phyloP scores from a whole-genome alignment of 2,113 vertebrate species.

The Cromileptes altivelis region DNA sequence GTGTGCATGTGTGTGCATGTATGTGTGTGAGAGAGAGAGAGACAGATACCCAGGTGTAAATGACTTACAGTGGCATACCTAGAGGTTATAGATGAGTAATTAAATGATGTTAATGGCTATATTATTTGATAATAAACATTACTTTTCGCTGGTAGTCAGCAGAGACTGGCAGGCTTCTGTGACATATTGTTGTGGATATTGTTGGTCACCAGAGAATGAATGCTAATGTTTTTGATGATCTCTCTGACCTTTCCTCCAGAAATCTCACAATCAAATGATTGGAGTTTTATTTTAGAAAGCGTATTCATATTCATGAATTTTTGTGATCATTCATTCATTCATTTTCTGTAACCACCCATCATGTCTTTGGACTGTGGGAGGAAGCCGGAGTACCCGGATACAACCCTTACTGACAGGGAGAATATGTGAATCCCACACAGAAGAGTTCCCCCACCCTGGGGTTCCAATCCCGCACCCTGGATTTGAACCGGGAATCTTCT shows the following conservation, averaged over 20 bases:
- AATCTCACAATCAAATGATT: background rate
- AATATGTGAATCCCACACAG: no score
- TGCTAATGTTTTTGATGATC: background rate
- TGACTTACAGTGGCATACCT: slow-evolving; percentile 2
- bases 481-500: no score
- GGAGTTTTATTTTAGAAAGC: background rate
- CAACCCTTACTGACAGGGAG: no score
- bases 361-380: no score
- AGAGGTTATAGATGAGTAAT: slow-evolving; percentile 25
- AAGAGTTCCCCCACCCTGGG: no score
- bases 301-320: no score
- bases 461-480: no score
- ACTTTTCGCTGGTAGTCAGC: background rate
- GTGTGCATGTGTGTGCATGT: slow-evolving; percentile 1
- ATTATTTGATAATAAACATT: slow-evolving; percentile 11
- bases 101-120: slow-evolving; percentile 22
- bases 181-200: background rate
- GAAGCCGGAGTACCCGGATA: no score
- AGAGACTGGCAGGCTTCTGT: background rate
- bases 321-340: no score
- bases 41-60: slow-evolving; percentile 12
- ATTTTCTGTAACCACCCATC: no score
- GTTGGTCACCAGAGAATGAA: background rate
- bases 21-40: background rate
- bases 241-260: background rate